phyloP scores from a whole-genome alignment of 2,888 invertebrate species.

The Cheilosia scutellata region DNA sequence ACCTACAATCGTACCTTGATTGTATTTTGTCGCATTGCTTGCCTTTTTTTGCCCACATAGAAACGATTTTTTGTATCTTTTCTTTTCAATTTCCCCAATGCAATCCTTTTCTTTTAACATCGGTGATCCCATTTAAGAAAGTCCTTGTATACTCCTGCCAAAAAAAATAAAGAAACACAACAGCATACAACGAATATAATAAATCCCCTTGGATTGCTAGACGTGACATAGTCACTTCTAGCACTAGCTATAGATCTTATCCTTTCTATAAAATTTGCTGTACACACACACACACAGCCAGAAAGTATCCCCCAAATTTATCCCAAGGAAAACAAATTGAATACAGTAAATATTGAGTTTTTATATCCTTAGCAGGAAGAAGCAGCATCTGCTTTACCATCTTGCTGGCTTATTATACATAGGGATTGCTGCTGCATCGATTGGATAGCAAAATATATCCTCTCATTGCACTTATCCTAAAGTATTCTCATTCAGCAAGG shows the following conservation, averaged over 20 bases:
- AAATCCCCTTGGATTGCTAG: constrained; percentile 71
- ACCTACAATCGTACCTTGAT: constrained; percentile 26
- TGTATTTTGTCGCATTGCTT: constrained; percentile 33
- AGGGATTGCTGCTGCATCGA: constrained; percentile 67
- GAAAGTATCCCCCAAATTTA: neutral
- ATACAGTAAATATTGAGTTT: constrained; percentile 71
- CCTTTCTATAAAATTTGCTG: constrained; percentile 58
- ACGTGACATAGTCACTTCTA: constrained; percentile 67
- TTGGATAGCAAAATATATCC: constrained; percentile 63
- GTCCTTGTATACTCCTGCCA: constrained; percentile 49
- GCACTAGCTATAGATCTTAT: constrained; percentile 57
- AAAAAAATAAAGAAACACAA: constrained; percentile 15
- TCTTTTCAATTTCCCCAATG: constrained; percentile 56
- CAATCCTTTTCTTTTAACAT: constrained; percentile 66
- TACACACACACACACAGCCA: constrained; percentile 6
- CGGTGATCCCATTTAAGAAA: constrained; percentile 64
- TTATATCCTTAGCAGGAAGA: constrained; percentile 53
- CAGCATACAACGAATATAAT: constrained; percentile 64
- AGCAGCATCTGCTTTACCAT: constrained; percentile 62
- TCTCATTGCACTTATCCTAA: constrained; percentile 62
- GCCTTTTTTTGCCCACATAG: neutral
- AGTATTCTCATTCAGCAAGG: constrained; percentile 25
- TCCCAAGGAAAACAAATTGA: constrained; percentile 69
- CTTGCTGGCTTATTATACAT: constrained; percentile 62
- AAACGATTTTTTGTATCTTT: constrained; percentile 14